These are phyloP conservation scores for Argopecten irradians DNA, from an alignment of 1,140 invertebrate species.

Conservation along the genomic window DNA sequence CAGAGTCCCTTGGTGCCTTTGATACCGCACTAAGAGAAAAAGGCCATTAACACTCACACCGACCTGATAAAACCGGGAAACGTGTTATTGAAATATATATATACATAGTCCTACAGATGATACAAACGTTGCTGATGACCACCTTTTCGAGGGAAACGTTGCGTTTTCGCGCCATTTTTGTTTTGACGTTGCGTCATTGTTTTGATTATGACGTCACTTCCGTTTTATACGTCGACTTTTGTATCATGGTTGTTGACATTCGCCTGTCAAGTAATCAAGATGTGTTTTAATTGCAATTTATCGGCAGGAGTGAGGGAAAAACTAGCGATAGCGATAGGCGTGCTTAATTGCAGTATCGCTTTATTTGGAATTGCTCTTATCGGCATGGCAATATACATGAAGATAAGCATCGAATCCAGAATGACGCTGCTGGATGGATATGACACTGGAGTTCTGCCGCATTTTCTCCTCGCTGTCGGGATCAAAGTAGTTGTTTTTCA, in stretches of 20 bases:
- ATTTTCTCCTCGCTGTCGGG: constrained; percentile 43
- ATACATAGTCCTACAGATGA: too few species aligned
- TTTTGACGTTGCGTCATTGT: background rate
- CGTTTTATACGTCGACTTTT: background rate
- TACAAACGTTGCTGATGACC: too few species aligned
- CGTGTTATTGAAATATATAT: too few species aligned
- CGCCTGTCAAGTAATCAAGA: background rate
- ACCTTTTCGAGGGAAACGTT: background rate
- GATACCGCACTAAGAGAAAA: too few species aligned
- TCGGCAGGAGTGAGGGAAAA: constrained; percentile 32
- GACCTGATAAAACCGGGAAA: too few species aligned
- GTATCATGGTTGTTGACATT: background rate
- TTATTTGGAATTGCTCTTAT: constrained; percentile 32
- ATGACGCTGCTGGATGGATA: constrained; percentile 44
- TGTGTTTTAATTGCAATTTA: constrained; percentile 30
- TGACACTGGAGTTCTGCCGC: constrained; percentile 40
- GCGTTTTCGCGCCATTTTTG: background rate
- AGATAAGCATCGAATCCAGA: constrained; percentile 42
- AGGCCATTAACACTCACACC: too few species aligned
- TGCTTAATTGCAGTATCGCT: constrained; percentile 28
- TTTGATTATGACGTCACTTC: constrained; percentile 23
- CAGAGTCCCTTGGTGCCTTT: too few species aligned
- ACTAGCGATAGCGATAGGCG: constrained; percentile 29
- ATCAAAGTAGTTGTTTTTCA: constrained; percentile 39
- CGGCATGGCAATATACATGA: constrained; percentile 36